phyloP scores from a whole-genome alignment of 1,140 invertebrate genomes.

The Bactericera cockerelli region DNA sequence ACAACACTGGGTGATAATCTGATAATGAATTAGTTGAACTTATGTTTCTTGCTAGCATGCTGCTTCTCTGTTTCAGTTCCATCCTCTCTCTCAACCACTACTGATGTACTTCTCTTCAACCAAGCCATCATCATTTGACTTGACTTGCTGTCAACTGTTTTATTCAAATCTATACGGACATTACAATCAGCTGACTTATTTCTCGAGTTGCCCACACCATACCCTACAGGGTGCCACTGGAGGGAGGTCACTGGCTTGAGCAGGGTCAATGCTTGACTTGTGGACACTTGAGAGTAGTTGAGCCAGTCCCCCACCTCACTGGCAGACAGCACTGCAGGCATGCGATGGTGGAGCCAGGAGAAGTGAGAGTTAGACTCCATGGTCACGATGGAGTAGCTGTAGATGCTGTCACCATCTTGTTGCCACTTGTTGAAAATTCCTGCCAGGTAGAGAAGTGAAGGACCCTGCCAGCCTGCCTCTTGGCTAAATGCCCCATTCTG shows the following conservation, averaged over 20 bases:
- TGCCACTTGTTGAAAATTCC: constrained; percentile 59
- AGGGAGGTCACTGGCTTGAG: constrained; percentile 36
- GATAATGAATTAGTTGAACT: not conserved
- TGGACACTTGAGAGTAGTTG: constrained; percentile 37
- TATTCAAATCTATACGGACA: constrained; percentile 28
- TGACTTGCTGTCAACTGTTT: not conserved
- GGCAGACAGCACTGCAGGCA: constrained; percentile 55
- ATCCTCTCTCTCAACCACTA: not conserved
- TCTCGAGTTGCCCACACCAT: constrained; percentile 50
- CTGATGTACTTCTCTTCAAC: not conserved
- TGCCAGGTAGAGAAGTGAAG: constrained; percentile 52
- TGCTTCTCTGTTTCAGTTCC: not conserved
- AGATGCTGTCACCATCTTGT: constrained; percentile 37
- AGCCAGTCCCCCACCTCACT: constrained; percentile 44
- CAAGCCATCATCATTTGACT: not conserved
- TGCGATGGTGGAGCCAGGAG: constrained; percentile 59
- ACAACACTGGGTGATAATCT: no score
- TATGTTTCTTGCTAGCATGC: not conserved
- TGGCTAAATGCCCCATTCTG: constrained; percentile 32
- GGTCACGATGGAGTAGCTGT: constrained; percentile 63
- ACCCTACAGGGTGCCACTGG: constrained; percentile 51
- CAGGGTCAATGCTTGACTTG: constrained; percentile 35
- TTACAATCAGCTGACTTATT: constrained; percentile 53
- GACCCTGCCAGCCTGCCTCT: constrained; percentile 40
- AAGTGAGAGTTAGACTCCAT: constrained; percentile 52